Evolutionary conservation across 2,797 vertebrate species (phyloP), one percentile per base, ranked within the genome.

Genomic region (Amniataba percoides): DNA sequence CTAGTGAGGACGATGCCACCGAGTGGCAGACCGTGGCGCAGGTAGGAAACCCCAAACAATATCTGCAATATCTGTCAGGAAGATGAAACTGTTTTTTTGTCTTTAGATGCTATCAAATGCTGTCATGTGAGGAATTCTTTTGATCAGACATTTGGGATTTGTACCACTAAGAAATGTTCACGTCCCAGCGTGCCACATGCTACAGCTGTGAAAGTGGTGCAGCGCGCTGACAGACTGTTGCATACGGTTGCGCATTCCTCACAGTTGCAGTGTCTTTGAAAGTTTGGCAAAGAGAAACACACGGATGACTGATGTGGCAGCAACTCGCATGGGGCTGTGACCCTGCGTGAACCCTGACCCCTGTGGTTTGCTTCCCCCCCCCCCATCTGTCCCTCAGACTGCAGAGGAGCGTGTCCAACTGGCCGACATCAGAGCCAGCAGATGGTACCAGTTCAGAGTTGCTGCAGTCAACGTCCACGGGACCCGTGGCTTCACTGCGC

Each of bases 381-480:
- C 78, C 88, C 92, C 89, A 92, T 94, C 92, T 93, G 93, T 93
- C 92, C 87, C 86, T 71, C 94, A 99, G 98, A 97, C 96, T 40
- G 96, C 97, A 3, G 98, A 98, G 0, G 97, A 99, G 90, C 94
- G 95, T 0, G 80, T 97, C 51, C 95, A 94, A 83, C 92, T 99
- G 94, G 90, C 61, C 0, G 96, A 98, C 92, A 94, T 96, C 85
- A 95, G 97, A 63, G 96, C 97, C 5, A 97, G 96, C 94, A 92
- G 97, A 80, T 99, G 98, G 97, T 99, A 99, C 95, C 98, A 99
- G 96, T 99, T 99, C 95, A 96, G 97, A 0, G 96, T 99, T 87
- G 97, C 98, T 0, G 97, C 98, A 0, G 95, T 99, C 73, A 99
- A 99, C 0, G 96, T 97, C 49, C 98, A 99, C 0, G 98, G 98